Base-by-base conservation (phyloP, 2,113 vertebrate species). In the Toxotes jaculatrix region DNA sequence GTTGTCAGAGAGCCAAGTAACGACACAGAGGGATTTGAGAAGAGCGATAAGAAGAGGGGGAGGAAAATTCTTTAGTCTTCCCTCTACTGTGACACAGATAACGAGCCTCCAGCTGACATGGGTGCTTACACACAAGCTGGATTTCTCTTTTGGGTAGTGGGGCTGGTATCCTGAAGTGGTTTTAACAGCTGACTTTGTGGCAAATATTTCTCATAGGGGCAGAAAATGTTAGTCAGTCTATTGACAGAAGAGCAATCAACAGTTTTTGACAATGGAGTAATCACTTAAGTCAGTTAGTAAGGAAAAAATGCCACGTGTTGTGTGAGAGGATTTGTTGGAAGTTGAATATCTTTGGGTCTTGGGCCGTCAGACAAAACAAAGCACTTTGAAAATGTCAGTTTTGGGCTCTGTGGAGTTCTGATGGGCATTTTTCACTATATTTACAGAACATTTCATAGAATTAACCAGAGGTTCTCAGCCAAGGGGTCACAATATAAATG, bases 71-170 rank as follows among this genome's bases (percentile, higher is more conserved):
- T 63, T 62, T 9, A n/a, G 61, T 61, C 45, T 66, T 64, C 42
- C 40, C 34, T 9, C 69, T 47, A 0, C 67, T 60, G 36, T 23
- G 68, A 36, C 56, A 53, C 80, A 55, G 45, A 53, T 77, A 61
- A 80, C 65, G 62, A 73, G 42, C 31, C 38, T 69, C 67, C 51
- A 70, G 79, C 71, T 67, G 65, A 80, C 77, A 55, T 0, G 43
- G 36, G 6, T 6, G 12, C 43, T 1, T 27, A 36, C 51, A 53
- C 76, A 34, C 61, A 36, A 7, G 71, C 56, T 66, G 67, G 16
- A 13, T 7, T 61, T 74, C 51, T 83, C 75, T 55, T 77, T 51
- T 40, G 12, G 4, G 17, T 16, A 21, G 38, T 5, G 3, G 21
- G n/a, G 36, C 13, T 6, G 59, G 3, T 16, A 21, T 5, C 23